phyloP scores from a whole-genome alignment of 2,888 invertebrate species.

The Conomelus anceps region DNA sequence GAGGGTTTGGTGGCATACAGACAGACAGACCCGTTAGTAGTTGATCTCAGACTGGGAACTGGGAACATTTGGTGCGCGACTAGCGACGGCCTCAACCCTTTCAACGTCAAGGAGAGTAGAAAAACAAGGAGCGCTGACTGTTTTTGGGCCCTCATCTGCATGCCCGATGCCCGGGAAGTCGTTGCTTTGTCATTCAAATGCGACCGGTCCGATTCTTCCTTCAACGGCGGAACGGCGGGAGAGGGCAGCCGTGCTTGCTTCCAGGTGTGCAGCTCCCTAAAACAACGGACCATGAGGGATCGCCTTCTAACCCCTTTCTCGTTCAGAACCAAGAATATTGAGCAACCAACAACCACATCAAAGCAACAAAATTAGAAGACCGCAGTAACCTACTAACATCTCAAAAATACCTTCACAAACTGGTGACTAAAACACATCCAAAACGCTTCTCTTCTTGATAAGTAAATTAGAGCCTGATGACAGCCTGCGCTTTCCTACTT shows the following conservation, averaged over 20 bases:
- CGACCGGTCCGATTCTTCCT: background rate
- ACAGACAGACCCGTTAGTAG: background rate
- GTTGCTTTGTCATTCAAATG: background rate
- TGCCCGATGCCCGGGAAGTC: background rate
- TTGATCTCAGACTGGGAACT: no score
- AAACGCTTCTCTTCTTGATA: no score
- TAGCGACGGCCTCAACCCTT: background rate
- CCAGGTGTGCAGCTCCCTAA: background rate
- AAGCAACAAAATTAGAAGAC: background rate
- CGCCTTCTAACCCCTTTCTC: background rate
- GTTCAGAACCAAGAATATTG: background rate
- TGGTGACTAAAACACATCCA: no score
- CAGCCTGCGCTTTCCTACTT: no score
- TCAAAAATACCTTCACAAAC: background rate
- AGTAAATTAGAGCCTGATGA: no score
- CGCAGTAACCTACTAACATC: background rate
- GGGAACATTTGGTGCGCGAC: background rate
- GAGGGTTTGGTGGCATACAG: background rate
- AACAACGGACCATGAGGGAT: background rate
- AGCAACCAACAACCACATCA: background rate
- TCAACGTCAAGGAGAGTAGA: background rate
- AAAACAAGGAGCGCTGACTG: background rate
- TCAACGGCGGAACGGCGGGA: background rate
- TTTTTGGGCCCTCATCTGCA: background rate
- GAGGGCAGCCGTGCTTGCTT: background rate